phyloP scores from a whole-genome alignment of 2,888 invertebrate species.

The Lycocerus yunnanus region DNA sequence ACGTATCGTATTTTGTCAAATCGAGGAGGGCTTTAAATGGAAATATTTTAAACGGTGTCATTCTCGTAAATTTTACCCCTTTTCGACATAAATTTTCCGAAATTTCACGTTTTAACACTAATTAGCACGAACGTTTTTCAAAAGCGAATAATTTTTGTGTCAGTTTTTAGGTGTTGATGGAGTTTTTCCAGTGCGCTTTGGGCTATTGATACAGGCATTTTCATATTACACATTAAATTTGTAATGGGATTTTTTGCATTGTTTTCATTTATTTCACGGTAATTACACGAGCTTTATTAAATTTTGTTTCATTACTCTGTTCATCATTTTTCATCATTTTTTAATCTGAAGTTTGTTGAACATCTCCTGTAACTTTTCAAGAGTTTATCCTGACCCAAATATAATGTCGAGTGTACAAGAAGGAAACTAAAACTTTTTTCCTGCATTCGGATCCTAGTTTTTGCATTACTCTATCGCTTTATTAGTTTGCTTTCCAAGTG shows the following conservation, averaged over 20 bases:
- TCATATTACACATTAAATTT: not conserved
- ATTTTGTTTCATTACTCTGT: not conserved
- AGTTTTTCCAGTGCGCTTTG: not conserved
- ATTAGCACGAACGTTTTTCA: not conserved
- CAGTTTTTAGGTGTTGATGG: not conserved
- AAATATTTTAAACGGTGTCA: not conserved
- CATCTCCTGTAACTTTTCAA: not conserved
- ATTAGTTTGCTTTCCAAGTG: not conserved
- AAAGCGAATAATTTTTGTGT: too few species aligned
- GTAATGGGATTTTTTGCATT: not conserved
- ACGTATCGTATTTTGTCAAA: slow-evolving; percentile 1
- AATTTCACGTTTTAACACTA: not conserved
- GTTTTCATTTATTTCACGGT: not conserved
- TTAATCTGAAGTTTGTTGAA: not conserved
- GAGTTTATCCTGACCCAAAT: not conserved
- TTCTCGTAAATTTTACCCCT: not conserved
- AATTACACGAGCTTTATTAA: not conserved
- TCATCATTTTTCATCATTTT: not conserved
- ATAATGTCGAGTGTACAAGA: not conserved
- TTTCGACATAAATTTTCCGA: not conserved
- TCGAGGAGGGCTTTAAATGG: not conserved
- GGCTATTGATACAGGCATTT: not conserved
- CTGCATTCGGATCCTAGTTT: not conserved
- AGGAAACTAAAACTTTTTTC: not conserved
- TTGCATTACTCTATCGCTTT: not conserved